Evolutionary conservation across 2,113 vertebrate genomes (phyloP).

Genomic region (Xenus cinereus): DNA sequence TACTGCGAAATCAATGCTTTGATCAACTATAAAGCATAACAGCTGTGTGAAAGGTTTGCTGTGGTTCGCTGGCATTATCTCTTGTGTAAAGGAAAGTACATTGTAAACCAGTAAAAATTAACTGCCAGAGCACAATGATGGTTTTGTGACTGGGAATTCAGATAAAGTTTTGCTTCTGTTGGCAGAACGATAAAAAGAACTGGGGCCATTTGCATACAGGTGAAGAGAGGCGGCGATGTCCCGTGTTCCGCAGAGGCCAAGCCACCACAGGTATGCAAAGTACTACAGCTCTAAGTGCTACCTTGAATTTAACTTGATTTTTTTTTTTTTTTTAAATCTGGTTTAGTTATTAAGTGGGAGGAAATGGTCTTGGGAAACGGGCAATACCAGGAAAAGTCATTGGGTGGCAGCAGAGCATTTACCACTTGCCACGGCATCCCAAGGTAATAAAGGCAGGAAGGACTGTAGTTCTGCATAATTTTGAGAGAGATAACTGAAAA

Average conservation of each 20-base stretch:
- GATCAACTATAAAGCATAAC: conserved; percentile 41
- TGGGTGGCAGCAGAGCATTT: conserved; percentile 72
- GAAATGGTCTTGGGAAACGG: background rate
- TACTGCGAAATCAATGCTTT: conserved; percentile 42
- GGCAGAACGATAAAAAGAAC: conserved; percentile 60
- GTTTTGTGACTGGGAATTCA: conserved; percentile 58
- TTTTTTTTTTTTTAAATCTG: background rate
- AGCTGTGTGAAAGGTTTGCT: conserved; percentile 55
- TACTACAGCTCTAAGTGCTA: background rate
- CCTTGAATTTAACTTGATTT: background rate
- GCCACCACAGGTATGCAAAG: conserved; percentile 54
- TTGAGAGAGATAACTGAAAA: background rate
- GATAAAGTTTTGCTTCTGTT: conserved; percentile 65
- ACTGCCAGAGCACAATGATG: conserved; percentile 75
- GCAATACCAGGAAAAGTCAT: conserved; percentile 4
- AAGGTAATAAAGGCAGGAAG: background rate
- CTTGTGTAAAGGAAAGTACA: conserved; percentile 26
- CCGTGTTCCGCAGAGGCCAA: background rate
- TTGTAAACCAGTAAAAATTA: conserved; percentile 76
- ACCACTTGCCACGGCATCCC: background rate
- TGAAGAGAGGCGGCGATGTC: conserved; percentile 24
- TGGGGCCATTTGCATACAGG: conserved; percentile 75
- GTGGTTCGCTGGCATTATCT: conserved; percentile 60
- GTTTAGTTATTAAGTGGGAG: background rate
- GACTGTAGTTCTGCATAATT: background rate